These are phyloP conservation scores for Sycophila sp. DNA, from an alignment of 1,140 invertebrate species.

Conservation along the genomic window DNA sequence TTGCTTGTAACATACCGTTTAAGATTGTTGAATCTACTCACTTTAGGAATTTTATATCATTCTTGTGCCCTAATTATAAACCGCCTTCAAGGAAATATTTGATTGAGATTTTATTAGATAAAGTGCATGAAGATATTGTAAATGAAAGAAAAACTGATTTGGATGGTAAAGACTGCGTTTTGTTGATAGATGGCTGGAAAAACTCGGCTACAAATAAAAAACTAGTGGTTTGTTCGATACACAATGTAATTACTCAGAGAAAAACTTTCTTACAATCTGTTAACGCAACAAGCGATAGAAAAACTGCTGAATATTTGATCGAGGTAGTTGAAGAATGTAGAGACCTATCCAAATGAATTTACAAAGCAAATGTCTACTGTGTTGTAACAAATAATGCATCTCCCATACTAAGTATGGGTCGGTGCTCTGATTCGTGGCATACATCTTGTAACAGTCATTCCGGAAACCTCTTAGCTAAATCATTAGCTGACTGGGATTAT, in stretches of 20 bases:
- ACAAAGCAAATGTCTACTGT: constrained; percentile 32
- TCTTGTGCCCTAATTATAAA: background rate
- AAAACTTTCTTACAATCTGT: background rate
- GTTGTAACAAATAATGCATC: constrained; percentile 34
- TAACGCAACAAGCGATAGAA: background rate
- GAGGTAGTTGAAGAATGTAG: constrained; percentile 18
- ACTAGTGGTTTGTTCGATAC: background rate
- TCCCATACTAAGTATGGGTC: constrained; percentile 30
- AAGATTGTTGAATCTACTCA: background rate
- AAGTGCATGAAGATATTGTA: background rate
- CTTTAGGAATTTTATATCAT: background rate
- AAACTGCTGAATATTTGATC: background rate
- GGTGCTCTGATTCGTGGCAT: constrained; percentile 25
- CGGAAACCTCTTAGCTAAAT: constrained; percentile 32
- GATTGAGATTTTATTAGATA: background rate
- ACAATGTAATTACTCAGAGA: no score
- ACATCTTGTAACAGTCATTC: constrained; percentile 25
- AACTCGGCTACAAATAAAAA: background rate
- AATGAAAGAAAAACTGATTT: background rate
- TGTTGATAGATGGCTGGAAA: constrained; percentile 15
- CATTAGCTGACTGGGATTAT: background rate
- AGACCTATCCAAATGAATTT: constrained; percentile 17
- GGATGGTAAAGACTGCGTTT: no score
- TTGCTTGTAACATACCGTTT: constrained; percentile 6
- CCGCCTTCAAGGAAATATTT: background rate